Conservation (phyloP, 2,888 invertebrate species). For the Gonocerus acuteangulatus region DNA sequence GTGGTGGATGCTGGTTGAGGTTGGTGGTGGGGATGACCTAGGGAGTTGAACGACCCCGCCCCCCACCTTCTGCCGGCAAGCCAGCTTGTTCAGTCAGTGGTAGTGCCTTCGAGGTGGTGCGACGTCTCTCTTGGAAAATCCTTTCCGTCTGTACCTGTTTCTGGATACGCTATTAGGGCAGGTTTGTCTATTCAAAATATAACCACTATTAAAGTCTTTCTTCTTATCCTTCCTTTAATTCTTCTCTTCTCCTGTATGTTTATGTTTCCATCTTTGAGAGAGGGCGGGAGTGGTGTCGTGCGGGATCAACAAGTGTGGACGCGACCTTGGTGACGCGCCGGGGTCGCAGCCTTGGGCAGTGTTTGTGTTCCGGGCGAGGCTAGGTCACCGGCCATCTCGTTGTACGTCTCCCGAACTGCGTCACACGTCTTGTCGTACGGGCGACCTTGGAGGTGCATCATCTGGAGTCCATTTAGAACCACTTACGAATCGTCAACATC, state of each 20-base stretch:
- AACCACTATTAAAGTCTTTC: background rate
- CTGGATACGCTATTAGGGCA: constrained; percentile 10
- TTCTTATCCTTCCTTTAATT: background rate
- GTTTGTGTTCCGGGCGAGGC: background rate
- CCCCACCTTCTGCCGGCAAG: background rate
- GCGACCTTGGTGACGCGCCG: background rate
- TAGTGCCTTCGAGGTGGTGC: background rate
- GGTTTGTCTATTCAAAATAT: no score
- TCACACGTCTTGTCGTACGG: no score
- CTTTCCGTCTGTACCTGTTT: background rate
- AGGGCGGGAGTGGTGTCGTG: background rate
- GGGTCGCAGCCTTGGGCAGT: background rate
- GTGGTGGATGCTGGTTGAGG: no score
- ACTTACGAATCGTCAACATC: no score
- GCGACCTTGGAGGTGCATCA: no score
- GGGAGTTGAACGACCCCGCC: constrained; percentile 15
- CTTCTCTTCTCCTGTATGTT: background rate
- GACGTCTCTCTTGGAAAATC: background rate
- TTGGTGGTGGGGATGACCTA: constrained; percentile 13
- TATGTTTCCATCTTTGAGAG: background rate
- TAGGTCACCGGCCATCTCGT: background rate
- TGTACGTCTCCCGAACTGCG: constrained; percentile 1
- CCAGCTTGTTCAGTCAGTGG: constrained; percentile 8
- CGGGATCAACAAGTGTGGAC: background rate
- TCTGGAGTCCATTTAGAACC: no score